Evolutionary conservation across 1,140 invertebrate species (phyloP).

Genomic region (Mamestra configurata): DNA sequence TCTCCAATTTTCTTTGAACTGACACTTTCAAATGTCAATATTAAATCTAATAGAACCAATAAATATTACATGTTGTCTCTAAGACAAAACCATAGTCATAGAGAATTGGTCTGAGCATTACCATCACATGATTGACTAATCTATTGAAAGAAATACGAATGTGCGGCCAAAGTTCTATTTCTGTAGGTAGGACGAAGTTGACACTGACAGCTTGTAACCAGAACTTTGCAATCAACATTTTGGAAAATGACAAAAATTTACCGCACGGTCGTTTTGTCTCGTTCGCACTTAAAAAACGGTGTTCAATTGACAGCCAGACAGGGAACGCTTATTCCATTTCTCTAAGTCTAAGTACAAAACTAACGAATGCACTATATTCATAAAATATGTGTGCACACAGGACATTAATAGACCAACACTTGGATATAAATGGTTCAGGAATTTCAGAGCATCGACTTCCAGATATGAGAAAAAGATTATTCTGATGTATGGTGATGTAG

Average conservation of each 20-base stretch:
- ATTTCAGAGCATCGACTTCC: constrained; percentile 46
- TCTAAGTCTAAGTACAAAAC: neutral
- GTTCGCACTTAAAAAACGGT: too few species aligned
- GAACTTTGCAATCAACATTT: too few species aligned
- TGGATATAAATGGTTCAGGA: constrained; percentile 47
- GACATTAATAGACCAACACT: constrained; percentile 45
- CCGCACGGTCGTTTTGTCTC: too few species aligned
- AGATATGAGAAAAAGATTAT: constrained; percentile 48
- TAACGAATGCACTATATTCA: constrained; percentile 11
- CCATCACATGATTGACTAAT: too few species aligned
- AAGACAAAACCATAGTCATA: neutral
- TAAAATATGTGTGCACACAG: constrained; percentile 9
- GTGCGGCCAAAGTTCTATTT: too few species aligned
- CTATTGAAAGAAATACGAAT: too few species aligned
- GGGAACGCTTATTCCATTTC: neutral
- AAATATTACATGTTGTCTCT: neutral
- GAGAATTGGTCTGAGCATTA: too few species aligned
- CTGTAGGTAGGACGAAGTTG: too few species aligned
- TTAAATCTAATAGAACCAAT: neutral
- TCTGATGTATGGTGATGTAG: constrained; percentile 36
- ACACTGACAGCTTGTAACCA: too few species aligned
- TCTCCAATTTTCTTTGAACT: neutral
- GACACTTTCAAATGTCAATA: neutral
- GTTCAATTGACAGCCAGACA: neutral
- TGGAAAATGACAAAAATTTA: too few species aligned